Evolutionary conservation across 1,140 invertebrate genomes (phyloP).

Genomic region (Lepidotrigona ventralis): DNA sequence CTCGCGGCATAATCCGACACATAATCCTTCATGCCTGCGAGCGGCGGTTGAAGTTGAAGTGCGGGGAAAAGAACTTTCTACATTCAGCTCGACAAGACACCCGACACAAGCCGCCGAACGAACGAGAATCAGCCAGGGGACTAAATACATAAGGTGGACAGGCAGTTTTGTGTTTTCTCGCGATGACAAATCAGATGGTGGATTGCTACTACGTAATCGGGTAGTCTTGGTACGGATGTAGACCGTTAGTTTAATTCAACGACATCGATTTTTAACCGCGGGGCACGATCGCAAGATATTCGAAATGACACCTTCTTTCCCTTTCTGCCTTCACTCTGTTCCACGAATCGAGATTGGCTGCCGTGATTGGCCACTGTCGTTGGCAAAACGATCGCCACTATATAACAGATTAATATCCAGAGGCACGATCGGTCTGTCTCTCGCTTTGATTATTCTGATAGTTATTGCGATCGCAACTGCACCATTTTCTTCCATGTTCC

Average conservation of each 20-base stretch:
- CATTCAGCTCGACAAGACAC: constrained; percentile 9
- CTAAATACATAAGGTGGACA: constrained; percentile 21
- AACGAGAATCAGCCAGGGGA: constrained; percentile 36
- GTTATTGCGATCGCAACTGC: not conserved
- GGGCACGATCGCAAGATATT: constrained; percentile 24
- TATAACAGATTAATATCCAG: constrained; percentile 59
- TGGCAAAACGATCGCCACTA: too few species aligned
- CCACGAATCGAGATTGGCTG: not conserved
- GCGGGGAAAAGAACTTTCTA: not conserved
- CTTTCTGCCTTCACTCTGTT: not conserved
- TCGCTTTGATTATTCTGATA: not conserved
- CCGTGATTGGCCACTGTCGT: too few species aligned
- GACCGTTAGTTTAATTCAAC: not conserved
- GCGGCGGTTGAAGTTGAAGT: too few species aligned
- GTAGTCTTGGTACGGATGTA: constrained; percentile 17
- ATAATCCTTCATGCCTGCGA: too few species aligned
- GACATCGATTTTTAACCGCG: constrained; percentile 43
- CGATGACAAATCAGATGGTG: constrained; percentile 9
- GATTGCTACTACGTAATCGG: constrained; percentile 12
- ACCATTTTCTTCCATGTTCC: not conserved
- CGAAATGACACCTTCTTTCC: not conserved
- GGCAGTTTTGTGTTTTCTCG: constrained; percentile 14
- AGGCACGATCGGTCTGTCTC: constrained; percentile 58
- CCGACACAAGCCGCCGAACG: constrained; percentile 34
- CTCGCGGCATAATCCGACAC: not conserved